Conservation (phyloP, 2,888 invertebrate species). For the Erannis defoliaria region DNA sequence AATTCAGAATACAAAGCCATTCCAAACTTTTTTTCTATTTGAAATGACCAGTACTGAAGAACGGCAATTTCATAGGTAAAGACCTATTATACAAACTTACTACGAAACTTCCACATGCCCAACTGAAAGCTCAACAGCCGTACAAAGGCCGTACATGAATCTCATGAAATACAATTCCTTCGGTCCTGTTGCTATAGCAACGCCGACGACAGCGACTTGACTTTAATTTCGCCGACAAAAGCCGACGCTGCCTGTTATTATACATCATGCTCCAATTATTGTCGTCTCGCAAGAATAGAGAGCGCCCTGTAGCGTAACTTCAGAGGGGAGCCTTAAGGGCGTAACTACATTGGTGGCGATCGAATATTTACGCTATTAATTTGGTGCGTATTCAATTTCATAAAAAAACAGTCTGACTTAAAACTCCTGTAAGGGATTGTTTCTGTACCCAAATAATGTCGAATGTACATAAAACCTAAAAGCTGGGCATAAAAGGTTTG, state of each 20-base stretch:
- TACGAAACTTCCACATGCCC: constrained; percentile 3
- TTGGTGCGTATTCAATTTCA: background rate
- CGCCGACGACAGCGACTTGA: constrained; percentile 53
- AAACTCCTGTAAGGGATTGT: no score
- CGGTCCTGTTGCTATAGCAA: constrained; percentile 55
- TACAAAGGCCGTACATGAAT: constrained; percentile 4
- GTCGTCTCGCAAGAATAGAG: constrained; percentile 61
- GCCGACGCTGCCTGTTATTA: constrained; percentile 60
- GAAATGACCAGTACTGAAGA: no score
- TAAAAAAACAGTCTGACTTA: no score
- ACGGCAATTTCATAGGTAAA: no score
- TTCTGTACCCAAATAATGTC: no score
- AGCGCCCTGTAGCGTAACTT: constrained; percentile 49
- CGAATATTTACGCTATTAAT: background rate
- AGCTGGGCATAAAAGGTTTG: no score
- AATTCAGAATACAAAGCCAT: no score
- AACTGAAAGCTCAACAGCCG: constrained; percentile 5
- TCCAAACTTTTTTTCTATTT: no score
- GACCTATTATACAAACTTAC: background rate
- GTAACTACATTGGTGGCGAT: constrained; percentile 6
- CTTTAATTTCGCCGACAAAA: constrained; percentile 71
- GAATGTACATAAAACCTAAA: no score
- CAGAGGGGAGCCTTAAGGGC: constrained; percentile 22
- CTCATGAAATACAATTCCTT: constrained; percentile 10
- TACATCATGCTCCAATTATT: constrained; percentile 73